phyloP scores from a whole-genome alignment of 92 coral and sea anemone genomes.

The Epizoanthus stellaris region DNA sequence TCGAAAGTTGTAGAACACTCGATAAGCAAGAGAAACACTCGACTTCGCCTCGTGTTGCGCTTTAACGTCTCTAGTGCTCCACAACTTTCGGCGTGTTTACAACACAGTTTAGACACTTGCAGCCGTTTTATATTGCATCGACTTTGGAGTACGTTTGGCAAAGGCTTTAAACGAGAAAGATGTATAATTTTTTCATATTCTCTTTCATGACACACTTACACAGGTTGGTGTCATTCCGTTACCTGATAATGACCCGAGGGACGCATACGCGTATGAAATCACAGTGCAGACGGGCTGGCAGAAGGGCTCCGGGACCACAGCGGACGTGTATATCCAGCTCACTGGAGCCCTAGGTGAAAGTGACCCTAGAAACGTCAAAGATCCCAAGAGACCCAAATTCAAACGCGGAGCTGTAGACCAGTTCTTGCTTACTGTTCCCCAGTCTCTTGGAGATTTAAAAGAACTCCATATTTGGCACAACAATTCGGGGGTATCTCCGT shows the following conservation, averaged over 20 bases:
- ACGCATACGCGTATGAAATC: slow-evolving; percentile 83
- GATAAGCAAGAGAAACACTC: no score
- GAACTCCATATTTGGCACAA: slow-evolving; percentile 94
- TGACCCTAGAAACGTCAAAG: slow-evolving; percentile 77
- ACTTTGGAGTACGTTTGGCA: no score
- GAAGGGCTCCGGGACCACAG: slow-evolving; percentile 82
- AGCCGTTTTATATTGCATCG: no score
- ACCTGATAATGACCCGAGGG: slow-evolving; percentile 90
- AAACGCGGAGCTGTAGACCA: slow-evolving; percentile 79
- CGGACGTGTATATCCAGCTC: slow-evolving; percentile 79
- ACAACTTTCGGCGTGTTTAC: no score
- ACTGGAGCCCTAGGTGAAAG: slow-evolving; percentile 84
- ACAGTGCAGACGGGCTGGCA: slow-evolving; percentile 89
- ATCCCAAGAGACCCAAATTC: slow-evolving; percentile 75
- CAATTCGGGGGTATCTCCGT: slow-evolving; percentile 84
- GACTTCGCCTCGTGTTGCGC: no score
- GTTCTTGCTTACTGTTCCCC: slow-evolving; percentile 86
- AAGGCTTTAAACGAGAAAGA: neutral
- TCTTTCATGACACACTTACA: neutral
- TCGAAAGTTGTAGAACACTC: no score
- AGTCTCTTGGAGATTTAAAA: slow-evolving; percentile 78
- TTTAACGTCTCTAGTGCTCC: no score
- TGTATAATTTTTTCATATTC: neutral
- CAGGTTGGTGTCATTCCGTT: slow-evolving; percentile 86
- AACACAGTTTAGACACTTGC: no score